Base-by-base conservation (phyloP, 2,113 vertebrate genomes). In the Sapayoa aenigma region DNA sequence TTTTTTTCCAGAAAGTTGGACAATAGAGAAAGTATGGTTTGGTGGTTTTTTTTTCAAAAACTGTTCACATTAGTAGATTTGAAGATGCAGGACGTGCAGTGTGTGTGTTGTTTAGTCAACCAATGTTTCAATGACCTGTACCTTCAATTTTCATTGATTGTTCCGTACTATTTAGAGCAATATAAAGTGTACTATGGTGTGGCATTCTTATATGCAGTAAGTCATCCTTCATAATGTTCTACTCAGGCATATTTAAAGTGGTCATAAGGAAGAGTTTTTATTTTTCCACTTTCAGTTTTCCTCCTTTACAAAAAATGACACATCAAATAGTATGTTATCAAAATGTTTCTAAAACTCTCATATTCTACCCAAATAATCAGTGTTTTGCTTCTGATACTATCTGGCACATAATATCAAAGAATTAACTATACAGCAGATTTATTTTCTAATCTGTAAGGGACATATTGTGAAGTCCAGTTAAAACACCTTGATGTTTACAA, bases 21-120 rank as follows among this genome's bases (percentile, higher is more conserved):
- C 12, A n/a, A 23, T 14, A 62, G 5, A 84, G 15, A 8, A 66
- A 55, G 21, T 9, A 14, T 2, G 12, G 2, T 0, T 9, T 37
- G 47, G 27, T 63, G 27, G 2, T 5, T 19, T 55, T 72, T 69
- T 53, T 60, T 41, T 37, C 19, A 11, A 46, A 77, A 85, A 52
- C 9, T 44, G 27, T 42, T 52, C 21, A 53, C 6, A 72, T 41
- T 19, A 66, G 33, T 12, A 37, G 23, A 35, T 60, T 60, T 55
- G 73, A 88, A 28, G 58, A 66, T 85, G 5, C 15, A 76, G 28
- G n/a, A 59, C 28, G 5, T 39, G n/a, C 67, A 77, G 35, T 5
- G 20, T 21, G 25, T 59, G 63, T 42, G 25, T 33, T 66, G 20
- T 31, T 60, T 16, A 65, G 46, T 81, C 39, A 84, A 37, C 4